Evolutionary conservation across 1,140 invertebrate species (phyloP), one percentile per base, ranked within the genome.

Genomic region (Kradibia gibbosae): DNA sequence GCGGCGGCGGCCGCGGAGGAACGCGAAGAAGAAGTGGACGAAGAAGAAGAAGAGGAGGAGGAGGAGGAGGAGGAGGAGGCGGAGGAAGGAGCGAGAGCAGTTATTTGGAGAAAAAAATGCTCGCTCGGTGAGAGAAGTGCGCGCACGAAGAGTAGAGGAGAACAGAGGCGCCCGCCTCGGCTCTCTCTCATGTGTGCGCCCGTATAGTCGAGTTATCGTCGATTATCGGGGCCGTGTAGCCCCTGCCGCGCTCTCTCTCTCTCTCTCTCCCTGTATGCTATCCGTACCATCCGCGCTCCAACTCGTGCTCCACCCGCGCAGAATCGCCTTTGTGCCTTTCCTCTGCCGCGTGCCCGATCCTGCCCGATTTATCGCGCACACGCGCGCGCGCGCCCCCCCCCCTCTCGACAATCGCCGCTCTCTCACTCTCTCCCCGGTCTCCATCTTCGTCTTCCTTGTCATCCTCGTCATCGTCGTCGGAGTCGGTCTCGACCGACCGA

Each of bases 271-370:
- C 48, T n/a, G 17, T 31, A 1, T 34, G 13, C 28, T 31, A 25
- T 42, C 7, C 25, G 67, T 71, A 22, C 67, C n/a, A 3, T n/a
- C n/a, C n/a, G n/a, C n/a, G n/a, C n/a, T n/a, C n/a, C n/a, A n/a
- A n/a, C n/a, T 31, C 42, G 25, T 70, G 67, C 77, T 79, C 77
- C 50, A 67, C 67, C 77, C 77, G 55, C 25, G 39, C 25, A 42
- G 36, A 45, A 53, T 48, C 39, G 39, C 70, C 55, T 80, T 73
- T 80, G 78, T 80, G 70, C 78, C 78, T 80, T 80, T 39, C 13
- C 20, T 65, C 22, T 17, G 20, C 48, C 1, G 39, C 17, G 31
- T 36, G 28, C 42, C 55, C 74, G n/a, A n/a, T n/a, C n/a, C n/a
- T n/a, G n/a, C n/a, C n/a, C n/a, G n/a, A n/a, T n/a, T n/a, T n/a